These are phyloP conservation scores for Otus sunia DNA, from an alignment of 2,113 vertebrate genomes.

Conservation along the genomic window DNA sequence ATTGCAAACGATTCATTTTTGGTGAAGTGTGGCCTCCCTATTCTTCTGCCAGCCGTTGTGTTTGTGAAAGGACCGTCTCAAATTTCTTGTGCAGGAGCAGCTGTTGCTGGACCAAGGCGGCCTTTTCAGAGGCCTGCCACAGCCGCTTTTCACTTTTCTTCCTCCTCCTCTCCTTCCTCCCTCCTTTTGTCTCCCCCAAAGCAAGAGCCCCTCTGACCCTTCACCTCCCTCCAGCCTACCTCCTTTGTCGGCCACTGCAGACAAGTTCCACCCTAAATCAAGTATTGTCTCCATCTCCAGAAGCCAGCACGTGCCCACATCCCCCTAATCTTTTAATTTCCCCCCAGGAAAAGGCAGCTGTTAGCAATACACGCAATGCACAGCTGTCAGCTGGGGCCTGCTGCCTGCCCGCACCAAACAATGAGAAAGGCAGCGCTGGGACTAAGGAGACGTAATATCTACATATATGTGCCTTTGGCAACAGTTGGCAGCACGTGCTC, in stretches of 20 bases:
- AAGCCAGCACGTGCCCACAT: slow-evolving; percentile 83
- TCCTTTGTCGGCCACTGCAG: slow-evolving; percentile 76
- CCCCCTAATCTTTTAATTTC: slow-evolving; percentile 88
- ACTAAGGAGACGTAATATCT: slow-evolving; percentile 32
- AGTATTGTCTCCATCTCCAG: slow-evolving; percentile 79
- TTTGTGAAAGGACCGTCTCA: slow-evolving; percentile 90
- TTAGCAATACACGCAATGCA: slow-evolving; percentile 83
- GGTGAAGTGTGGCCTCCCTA: slow-evolving; percentile 79
- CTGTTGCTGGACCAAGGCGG: slow-evolving; percentile 81
- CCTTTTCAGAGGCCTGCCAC: slow-evolving; percentile 72
- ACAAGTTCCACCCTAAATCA: slow-evolving; percentile 84
- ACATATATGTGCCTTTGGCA: slow-evolving; percentile 78
- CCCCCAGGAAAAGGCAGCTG: slow-evolving; percentile 90
- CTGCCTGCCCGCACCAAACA: slow-evolving; percentile 74
- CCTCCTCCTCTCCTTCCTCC: slow-evolving; percentile 67
- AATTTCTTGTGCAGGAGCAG: slow-evolving; percentile 91
- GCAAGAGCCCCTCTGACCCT: slow-evolving; percentile 71
- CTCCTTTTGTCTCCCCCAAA: slow-evolving; percentile 76
- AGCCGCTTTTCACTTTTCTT: slow-evolving; percentile 69
- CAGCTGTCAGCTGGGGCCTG: slow-evolving; percentile 88
- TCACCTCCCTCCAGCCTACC: slow-evolving; percentile 63
- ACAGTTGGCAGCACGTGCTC: slow-evolving; percentile 92
- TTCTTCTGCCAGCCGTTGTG: slow-evolving; percentile 82
- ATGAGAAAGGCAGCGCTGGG: slow-evolving; percentile 62
- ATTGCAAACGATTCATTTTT: slow-evolving; percentile 76